phyloP scores from a whole-genome alignment of 2,797 vertebrate species.

The Microctenopoma steveboyesi region DNA sequence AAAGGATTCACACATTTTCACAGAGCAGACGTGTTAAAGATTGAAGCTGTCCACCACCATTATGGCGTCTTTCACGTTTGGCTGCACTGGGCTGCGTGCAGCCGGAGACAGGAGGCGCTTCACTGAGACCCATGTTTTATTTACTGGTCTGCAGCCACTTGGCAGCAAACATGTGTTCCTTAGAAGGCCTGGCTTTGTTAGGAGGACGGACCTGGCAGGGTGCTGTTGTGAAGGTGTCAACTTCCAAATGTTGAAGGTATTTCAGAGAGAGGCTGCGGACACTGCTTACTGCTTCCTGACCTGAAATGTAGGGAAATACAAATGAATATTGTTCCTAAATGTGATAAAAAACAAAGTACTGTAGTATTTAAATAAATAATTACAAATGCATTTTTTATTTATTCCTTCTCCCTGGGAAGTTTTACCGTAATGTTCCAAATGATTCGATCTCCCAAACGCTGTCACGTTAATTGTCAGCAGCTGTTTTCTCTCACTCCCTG shows the following conservation, averaged over 20 bases:
- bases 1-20: background rate
- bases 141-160: slow-evolving; percentile 52
- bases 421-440: too few species aligned
- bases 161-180: slow-evolving; percentile 59
- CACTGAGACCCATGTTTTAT: slow-evolving; percentile 51
- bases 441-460: too few species aligned
- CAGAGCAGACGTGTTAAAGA: background rate
- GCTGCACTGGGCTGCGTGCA: slow-evolving; percentile 10
- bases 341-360: too few species aligned
- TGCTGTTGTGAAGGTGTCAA: slow-evolving; percentile 54
- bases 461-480: too few species aligned
- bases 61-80: slow-evolving; percentile 31
- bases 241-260: slow-evolving; percentile 46
- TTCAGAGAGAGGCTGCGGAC: slow-evolving; percentile 2
- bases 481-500: too few species aligned
- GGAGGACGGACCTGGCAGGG: slow-evolving; percentile 34
- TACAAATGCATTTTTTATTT: too few species aligned
- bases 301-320: too few species aligned
- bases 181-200: slow-evolving; percentile 44
- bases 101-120: slow-evolving; percentile 31
- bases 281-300: too few species aligned
- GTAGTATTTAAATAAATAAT: too few species aligned
- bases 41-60: background rate
- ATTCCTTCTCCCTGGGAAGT: too few species aligned
- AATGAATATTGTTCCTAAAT: too few species aligned